phyloP scores from a whole-genome alignment of 2,113 vertebrate genomes.

The Equus quagga region DNA sequence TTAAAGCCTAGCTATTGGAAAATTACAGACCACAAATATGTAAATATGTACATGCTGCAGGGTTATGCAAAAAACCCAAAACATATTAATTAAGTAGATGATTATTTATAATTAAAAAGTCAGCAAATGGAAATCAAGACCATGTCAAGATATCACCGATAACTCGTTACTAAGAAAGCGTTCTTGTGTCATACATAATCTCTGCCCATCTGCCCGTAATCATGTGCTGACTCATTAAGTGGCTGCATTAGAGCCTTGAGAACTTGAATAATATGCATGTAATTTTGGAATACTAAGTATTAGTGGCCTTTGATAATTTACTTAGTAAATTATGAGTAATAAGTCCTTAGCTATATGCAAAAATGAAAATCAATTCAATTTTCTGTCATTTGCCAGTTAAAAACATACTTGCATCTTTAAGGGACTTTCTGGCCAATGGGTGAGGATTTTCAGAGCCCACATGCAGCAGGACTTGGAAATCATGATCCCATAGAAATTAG shows the following conservation, averaged over 20 bases:
- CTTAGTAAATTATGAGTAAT: not conserved
- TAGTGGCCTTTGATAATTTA: not conserved
- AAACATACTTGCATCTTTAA: not conserved
- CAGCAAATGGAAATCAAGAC: not conserved
- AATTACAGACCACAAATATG: conserved; percentile 66
- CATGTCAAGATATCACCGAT: not conserved
- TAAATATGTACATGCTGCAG: not conserved
- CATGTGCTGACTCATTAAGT: not conserved
- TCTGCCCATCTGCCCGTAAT: not conserved
- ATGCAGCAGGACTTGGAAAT: not conserved
- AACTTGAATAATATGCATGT: not conserved
- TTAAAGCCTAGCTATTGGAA: conserved; percentile 16
- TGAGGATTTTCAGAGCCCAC: not conserved
- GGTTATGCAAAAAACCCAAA: not conserved
- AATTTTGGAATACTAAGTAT: conserved; percentile 14
- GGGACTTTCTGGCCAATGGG: not conserved
- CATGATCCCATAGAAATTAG: not conserved
- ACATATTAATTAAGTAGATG: conserved; percentile 3
- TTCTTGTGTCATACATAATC: not conserved
- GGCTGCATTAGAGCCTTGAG: not conserved
- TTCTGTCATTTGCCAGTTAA: not conserved
- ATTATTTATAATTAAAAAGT: conserved; percentile 55
- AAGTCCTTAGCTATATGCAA: not conserved
- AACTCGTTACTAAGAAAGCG: not conserved
- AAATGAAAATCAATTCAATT: not conserved